Conservation (phyloP, 2,797 vertebrate genomes). For the Falco columbarius region DNA sequence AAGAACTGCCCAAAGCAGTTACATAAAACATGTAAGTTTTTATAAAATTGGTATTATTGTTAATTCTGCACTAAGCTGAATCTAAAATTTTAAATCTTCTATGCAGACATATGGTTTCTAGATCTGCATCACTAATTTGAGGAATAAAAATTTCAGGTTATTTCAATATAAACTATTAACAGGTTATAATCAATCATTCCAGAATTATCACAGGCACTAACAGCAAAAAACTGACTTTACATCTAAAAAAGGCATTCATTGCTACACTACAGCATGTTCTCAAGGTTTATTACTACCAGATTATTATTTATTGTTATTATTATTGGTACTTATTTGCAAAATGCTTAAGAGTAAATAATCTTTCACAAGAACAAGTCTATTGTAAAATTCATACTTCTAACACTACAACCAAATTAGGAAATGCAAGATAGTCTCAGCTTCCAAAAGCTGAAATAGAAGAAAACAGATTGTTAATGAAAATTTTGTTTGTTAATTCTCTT, state of each 20-base stretch:
- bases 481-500: not conserved
- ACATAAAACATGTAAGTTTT: not conserved
- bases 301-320: not conserved
- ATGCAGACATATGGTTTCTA: rapidly evolving
- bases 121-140: not conserved
- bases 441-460: not conserved
- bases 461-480: not conserved
- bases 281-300: not conserved
- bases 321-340: not conserved
- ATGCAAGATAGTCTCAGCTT: not conserved
- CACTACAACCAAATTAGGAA: not conserved
- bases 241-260: not conserved
- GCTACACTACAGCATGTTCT: not conserved
- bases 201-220: not conserved
- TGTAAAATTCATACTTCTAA: not conserved
- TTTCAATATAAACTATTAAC: not conserved
- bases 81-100: not conserved
- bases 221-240: not conserved
- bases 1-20: not conserved
- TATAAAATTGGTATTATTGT: not conserved
- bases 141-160: not conserved
- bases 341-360: not conserved
- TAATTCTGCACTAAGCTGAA: not conserved
- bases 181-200: not conserved
- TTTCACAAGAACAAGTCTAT: not conserved